Base-by-base conservation (phyloP, 2,888 invertebrate genomes). In the Drosophila setosimentum region DNA sequence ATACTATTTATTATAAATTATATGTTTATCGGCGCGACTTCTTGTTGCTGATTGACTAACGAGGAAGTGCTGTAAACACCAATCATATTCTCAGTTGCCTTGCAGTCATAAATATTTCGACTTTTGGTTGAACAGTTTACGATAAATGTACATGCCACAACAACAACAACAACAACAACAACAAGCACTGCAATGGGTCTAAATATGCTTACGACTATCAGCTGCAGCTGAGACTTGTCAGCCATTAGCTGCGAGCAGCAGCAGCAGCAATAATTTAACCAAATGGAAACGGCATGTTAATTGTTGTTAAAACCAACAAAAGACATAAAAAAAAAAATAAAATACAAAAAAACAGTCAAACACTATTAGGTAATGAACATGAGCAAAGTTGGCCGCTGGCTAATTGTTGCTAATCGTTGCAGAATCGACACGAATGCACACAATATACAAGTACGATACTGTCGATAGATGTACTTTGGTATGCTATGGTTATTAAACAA, bases 331-430 rank as follows among this genome's bases (percentile, higher is more conserved):
- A 68, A 37, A 40, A 42, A 53, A 49, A 50, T n/a, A 58, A 24
- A 48, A 49, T 27, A 63, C 16, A 50, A 58, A 42, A 51, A 55
- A 66, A 42, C 33, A 64, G 59, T 67, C 54, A 54, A 83, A 78
- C 68, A 75, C 82, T 68, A 86, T 88, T 86, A 84, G 83, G 84
- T 71, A 87, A 88, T 88, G 87, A 81, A 85, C 66, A 63, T 76
- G 68, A 70, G 67, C 68, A 40, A 62, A 80, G 58, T 80, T 78
- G 80, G 65, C 82, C 76, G 76, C 63, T 64, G 68, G 77, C 79
- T 89, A 87, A 87, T 87, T 87, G 89, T 81, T 87, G 87, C 82
- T 87, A 87, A 89, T 89, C 87, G 85, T 65, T 73, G 78, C 78
- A 82, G 82, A 86, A 86, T 83, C 82, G 76, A 77, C 89, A 88